A percentile compares a stretch with the other conserved stretches of the same genome.
Conservation (phyloP, 2,888 invertebrate species). For the Agelastica alni region DNA sequence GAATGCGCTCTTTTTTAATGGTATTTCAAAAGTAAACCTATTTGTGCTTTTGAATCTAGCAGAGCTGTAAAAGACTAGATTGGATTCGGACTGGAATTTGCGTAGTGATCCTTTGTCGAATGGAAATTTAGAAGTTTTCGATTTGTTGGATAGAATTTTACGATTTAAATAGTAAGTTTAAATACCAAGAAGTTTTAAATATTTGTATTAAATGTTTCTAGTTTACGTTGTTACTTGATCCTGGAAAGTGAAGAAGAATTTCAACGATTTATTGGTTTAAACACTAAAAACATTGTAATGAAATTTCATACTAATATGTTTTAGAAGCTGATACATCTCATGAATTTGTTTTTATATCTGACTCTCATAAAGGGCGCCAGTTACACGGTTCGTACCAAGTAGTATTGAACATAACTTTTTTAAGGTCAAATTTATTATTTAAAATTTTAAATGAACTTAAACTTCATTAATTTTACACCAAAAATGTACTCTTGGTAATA, state of each 20-base stretch:
- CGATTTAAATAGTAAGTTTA: neutral
- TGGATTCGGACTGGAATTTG: slow-evolving; percentile 20
- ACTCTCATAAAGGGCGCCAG: too few relatives aligned
- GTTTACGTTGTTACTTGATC: too few relatives aligned
- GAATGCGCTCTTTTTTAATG: slow-evolving; percentile 24
- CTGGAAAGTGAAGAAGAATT: too few relatives aligned
- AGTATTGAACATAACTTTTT: too few relatives aligned
- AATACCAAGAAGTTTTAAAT: neutral
- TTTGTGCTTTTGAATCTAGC: slow-evolving; percentile 20
- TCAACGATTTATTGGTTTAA: too few relatives aligned
- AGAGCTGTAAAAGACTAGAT: slow-evolving; percentile 18
- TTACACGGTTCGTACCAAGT: too few relatives aligned
- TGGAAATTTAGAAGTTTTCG: slow-evolving; percentile 2
- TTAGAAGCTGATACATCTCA: too few relatives aligned
- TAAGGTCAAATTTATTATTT: neutral
- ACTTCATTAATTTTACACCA: neutral
- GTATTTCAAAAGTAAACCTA: slow-evolving; percentile 25
- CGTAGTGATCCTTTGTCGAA: neutral
- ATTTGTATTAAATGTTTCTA: neutral
- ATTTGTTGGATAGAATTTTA: slow-evolving; percentile 6
- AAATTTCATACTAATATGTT: too few relatives aligned
- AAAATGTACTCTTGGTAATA: too few relatives aligned
- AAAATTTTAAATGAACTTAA: neutral
- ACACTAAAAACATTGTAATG: too few relatives aligned
- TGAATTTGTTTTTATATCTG: too few relatives aligned